These are phyloP conservation scores for Pollenia labialis DNA, from an alignment of 2,888 invertebrate genomes.

Conservation along the genomic window DNA sequence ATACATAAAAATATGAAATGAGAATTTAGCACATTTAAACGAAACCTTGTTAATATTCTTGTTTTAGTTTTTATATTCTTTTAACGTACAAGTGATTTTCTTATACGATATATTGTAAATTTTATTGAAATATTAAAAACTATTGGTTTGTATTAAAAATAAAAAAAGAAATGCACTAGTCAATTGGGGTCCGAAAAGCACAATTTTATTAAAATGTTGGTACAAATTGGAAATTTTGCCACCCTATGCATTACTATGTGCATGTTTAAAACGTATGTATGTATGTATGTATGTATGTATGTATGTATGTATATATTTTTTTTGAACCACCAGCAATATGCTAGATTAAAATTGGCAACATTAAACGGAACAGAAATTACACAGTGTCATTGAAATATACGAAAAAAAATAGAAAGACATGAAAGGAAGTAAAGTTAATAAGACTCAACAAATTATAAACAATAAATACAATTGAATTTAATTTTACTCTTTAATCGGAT, in stretches of 20 bases:
- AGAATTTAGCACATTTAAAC: no score
- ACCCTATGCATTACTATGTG: not conserved
- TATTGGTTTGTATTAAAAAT: no score
- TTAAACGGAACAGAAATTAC: slow-evolving; percentile 38
- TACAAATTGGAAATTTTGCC: no score
- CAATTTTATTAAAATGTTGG: no score
- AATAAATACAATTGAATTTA: not conserved
- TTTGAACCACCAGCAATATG: not conserved
- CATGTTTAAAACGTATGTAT: not conserved
- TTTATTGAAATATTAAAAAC: no score
- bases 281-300: not conserved
- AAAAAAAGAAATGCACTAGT: no score
- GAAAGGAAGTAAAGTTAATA: slow-evolving; percentile 1
- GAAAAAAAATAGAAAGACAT: slow-evolving; percentile 20
- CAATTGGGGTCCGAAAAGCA: no score
- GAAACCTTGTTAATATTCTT: no score
- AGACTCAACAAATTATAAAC: not conserved
- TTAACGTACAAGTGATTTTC: no score
- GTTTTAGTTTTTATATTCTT: no score
- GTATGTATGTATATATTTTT: not conserved
- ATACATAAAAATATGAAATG: no score
- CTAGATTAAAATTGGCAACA: slow-evolving; percentile 43
- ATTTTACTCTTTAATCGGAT: not conserved
- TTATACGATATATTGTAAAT: no score
- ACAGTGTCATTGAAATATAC: slow-evolving; percentile 21